phyloP scores from a whole-genome alignment of 2,113 vertebrate species.

The Oreochromis tanganicae region DNA sequence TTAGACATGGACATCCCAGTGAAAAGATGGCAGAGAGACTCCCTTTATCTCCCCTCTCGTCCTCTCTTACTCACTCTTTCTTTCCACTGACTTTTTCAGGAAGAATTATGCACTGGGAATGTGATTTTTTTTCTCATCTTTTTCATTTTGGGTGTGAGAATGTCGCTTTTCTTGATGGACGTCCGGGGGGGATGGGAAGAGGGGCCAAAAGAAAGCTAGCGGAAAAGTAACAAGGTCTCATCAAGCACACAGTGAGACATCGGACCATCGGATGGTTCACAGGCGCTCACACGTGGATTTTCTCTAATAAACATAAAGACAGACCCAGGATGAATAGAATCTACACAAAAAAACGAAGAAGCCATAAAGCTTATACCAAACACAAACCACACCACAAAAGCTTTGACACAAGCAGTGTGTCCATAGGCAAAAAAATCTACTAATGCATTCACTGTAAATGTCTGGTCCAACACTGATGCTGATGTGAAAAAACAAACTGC shows the following conservation, averaged over 20 bases:
- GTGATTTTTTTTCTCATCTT: constrained; percentile 21
- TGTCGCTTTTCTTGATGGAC: constrained; percentile 48
- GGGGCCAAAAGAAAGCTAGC: constrained; percentile 25
- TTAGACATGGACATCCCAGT: constrained; percentile 68
- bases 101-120: constrained; percentile 53
- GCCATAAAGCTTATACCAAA: background rate
- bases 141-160: constrained; percentile 55
- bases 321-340: background rate
- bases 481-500: background rate
- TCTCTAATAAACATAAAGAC: background rate
- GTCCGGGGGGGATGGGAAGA: background rate
- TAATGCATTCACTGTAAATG: background rate
- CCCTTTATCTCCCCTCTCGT: constrained; percentile 37
- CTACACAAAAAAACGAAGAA: background rate
- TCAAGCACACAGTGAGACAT: constrained; percentile 59
- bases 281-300: background rate
- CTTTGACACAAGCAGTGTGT: background rate
- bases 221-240: constrained; percentile 47
- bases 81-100: constrained; percentile 38
- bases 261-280: constrained; percentile 34
- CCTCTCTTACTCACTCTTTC: constrained; percentile 20
- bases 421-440: background rate
- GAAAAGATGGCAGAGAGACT: constrained; percentile 59
- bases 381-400: background rate
- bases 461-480: background rate